These are phyloP conservation scores for Acrocephalus arundinaceus DNA, from an alignment of 2,113 vertebrate genomes.

Conservation along the genomic window DNA sequence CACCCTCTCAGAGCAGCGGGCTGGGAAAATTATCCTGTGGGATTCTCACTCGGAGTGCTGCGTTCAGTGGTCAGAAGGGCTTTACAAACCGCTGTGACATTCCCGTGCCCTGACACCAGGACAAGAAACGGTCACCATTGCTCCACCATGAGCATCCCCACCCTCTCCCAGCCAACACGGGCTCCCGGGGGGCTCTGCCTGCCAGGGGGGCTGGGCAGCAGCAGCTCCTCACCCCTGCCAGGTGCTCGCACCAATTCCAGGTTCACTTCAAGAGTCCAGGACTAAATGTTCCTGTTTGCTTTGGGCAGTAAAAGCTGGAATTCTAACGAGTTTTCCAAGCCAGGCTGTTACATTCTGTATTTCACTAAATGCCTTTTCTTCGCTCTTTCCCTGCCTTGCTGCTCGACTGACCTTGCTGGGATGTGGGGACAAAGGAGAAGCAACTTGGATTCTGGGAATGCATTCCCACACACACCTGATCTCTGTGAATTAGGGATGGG, in stretches of 20 bases:
- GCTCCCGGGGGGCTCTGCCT: background rate
- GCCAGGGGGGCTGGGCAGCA: background rate
- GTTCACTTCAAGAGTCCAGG: background rate
- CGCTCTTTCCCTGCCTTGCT: background rate
- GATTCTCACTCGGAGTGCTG: background rate
- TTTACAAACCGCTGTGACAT: background rate
- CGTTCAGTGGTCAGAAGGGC: background rate
- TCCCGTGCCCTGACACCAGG: background rate
- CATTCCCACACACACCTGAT: background rate
- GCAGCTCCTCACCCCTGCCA: background rate
- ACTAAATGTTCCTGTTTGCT: background rate
- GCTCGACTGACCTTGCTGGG: background rate
- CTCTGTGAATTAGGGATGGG: background rate
- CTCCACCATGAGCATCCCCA: background rate
- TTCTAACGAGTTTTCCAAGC: background rate
- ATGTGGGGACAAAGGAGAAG: background rate
- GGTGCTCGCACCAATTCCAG: background rate
- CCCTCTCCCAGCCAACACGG: background rate
- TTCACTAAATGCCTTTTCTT: background rate
- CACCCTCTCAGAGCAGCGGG: constrained; percentile 5
- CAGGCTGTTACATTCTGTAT: background rate
- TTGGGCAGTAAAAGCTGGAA: background rate
- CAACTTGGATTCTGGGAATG: background rate
- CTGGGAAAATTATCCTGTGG: background rate
- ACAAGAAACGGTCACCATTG: background rate